A percentile compares a stretch with the other conserved stretches of the same genome.
Conservation (phyloP, 2,888 invertebrate species). For the Archips xylosteana region DNA sequence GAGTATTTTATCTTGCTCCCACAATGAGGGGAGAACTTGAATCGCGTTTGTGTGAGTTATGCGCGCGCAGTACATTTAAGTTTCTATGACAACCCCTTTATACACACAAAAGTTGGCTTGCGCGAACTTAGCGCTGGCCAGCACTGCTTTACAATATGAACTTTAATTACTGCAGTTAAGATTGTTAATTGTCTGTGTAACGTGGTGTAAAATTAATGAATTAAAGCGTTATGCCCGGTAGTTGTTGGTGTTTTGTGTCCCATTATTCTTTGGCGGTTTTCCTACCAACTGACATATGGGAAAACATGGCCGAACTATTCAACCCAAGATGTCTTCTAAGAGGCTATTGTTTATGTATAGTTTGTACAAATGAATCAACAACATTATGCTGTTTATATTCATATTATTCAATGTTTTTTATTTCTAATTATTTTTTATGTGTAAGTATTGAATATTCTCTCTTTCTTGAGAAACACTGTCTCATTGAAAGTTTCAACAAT, state of each 20-base stretch:
- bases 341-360: neutral
- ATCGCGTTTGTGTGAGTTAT: slow-evolving; percentile 63
- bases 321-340: neutral
- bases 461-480: too few relatives aligned
- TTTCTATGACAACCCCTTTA: slow-evolving; percentile 85
- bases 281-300: slow-evolving; percentile 45
- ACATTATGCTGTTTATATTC: too few relatives aligned
- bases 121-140: slow-evolving; percentile 63
- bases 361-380: too few relatives aligned
- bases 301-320: slow-evolving; percentile 28
- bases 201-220: slow-evolving; percentile 80
- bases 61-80: slow-evolving; percentile 82
- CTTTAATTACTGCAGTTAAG: slow-evolving; percentile 42
- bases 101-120: slow-evolving; percentile 77
- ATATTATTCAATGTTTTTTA: too few relatives aligned
- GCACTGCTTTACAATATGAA: slow-evolving; percentile 43
- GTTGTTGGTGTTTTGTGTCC: slow-evolving; percentile 74
- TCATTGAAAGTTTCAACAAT: too few relatives aligned
- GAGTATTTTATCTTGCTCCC: slow-evolving; percentile 63
- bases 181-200: slow-evolving; percentile 46
- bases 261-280: slow-evolving; percentile 71
- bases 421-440: too few relatives aligned
- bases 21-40: slow-evolving; percentile 61
- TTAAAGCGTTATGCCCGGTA: slow-evolving; percentile 78
- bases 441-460: too few relatives aligned